Evolutionary conservation across 2,113 vertebrate species (phyloP), one percentile per base, ranked within the genome.

Genomic region (Poeciliopsis prolifica): DNA sequence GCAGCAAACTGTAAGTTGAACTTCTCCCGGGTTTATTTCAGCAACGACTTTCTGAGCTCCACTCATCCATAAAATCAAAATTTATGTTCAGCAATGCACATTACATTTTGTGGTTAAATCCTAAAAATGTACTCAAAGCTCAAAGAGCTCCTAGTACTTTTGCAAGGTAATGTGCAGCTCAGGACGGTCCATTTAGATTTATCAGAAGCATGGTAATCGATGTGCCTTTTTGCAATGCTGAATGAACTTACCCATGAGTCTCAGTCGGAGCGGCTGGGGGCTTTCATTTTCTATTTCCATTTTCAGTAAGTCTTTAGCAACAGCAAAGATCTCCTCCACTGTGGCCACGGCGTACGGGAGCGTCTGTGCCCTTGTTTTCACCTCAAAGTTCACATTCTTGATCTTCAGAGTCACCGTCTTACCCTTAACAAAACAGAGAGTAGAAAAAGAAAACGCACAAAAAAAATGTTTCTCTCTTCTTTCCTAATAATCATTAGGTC

Each of bases 321-420:
- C 88, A 86, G 95, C 90, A 94, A 96, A 99, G 89, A 99, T 96
- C 93, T 99, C 97, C 70, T 97, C 95, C 65, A 93, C 94, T 64
- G 95, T 96, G 78, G 95, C 96, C 86, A 99, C 92, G 79, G 94
- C 88, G 65, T 90, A 95, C 0, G 92, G 86, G 51, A 97, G 85
- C 17, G 97, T 97, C 72, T 91, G 92, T 6, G 97, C 97, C 84
- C 94, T 95, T 77, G 96, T 97, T 94, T 96, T 99, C 28, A 98
- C 96, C 93, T 99, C 96, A n/a, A 99, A 99, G 65, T 96, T 96
- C 65, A 99, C 96, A 11, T 97, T 98, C 92, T 99, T 99, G 31
- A 99, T 83, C 85, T 99, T 99, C 85, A 99, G 81, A 7, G 97
- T 98, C 74, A 99, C 94, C 1, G 96, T 99, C 95, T 96, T 97